Evolutionary conservation across 2,797 vertebrate species (phyloP), one percentile per base, ranked within the genome.

Genomic region (Myotis vivesi): DNA sequence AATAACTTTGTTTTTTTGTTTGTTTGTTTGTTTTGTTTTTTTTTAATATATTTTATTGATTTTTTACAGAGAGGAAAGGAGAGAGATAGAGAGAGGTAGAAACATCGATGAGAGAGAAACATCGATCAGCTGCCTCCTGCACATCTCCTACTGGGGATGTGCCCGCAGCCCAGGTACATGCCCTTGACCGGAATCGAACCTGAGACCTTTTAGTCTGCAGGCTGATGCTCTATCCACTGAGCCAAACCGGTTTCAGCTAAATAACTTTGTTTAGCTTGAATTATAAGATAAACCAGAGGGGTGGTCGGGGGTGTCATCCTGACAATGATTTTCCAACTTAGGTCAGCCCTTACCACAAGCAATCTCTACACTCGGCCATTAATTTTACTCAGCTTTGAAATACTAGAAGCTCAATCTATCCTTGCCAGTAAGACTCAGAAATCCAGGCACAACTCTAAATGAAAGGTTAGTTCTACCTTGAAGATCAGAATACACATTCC

Each of bases 311-410:
- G 3, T n/a, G 11, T 22, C 1, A 49, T 25, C 53, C 41, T 17
- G 72, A 85, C 49, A 5, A 23, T 69, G 62, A 64, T 92, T 86
- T 90, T 82, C 92, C 87, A 83, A 22, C 53, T 55, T 55, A 77
- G 11, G 19, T 75, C 36, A 19, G 69, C 57, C 30, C 46, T 80
- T 22, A 57, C 19, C 20, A 15, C 72, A 44, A 33, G 69, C 1
- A 12, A 28, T 51, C 28, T n/a, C 64, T 83, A 62, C 17, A 6
- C 25, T 88, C 20, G 17, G 36, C 33, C 23, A 30, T 73, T 28
- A 41, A 57, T 91, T 80, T 89, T n/a, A 69, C 76, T 89, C 49
- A 59, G 55, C n/a, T 86, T 75, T 69, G 81, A 80, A 96, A 92
- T 72, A 44, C 44, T 44, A 44, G 10, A 76, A 76, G 30, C n/a